Conservation (phyloP, 2,797 vertebrate species). For the Cryptoprocta ferox region DNA sequence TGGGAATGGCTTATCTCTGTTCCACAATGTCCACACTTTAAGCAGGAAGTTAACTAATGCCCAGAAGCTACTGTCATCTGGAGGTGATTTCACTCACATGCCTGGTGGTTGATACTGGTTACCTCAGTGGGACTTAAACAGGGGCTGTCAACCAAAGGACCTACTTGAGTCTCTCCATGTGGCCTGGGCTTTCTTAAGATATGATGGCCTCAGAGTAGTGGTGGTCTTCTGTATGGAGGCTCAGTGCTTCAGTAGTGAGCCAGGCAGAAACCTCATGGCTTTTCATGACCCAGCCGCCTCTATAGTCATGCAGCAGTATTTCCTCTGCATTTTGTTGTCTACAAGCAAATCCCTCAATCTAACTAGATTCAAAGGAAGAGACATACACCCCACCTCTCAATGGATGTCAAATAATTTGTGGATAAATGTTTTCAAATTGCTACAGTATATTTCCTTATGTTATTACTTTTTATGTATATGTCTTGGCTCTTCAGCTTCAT, state of each 20-base stretch:
- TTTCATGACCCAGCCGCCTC: not conserved
- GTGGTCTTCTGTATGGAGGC: not conserved
- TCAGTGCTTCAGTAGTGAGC: not conserved
- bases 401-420: not conserved
- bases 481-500: not conserved
- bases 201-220: not conserved
- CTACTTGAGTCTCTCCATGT: not conserved
- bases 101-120: not conserved
- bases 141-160: not conserved
- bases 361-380: not conserved
- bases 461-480: not conserved
- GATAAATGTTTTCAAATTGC: not conserved
- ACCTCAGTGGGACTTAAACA: not conserved
- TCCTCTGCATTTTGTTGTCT: not conserved
- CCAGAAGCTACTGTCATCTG: not conserved
- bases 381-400: not conserved
- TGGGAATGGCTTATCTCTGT: not conserved
- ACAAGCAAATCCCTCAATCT: slow-evolving; percentile 10
- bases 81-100: not conserved
- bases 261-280: not conserved
- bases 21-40: not conserved
- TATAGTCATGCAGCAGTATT: not conserved
- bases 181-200: not conserved
- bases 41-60: not conserved
- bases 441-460: not conserved